Conservation (phyloP, 1,140 invertebrate species). For the Drosophila novamexicana region DNA sequence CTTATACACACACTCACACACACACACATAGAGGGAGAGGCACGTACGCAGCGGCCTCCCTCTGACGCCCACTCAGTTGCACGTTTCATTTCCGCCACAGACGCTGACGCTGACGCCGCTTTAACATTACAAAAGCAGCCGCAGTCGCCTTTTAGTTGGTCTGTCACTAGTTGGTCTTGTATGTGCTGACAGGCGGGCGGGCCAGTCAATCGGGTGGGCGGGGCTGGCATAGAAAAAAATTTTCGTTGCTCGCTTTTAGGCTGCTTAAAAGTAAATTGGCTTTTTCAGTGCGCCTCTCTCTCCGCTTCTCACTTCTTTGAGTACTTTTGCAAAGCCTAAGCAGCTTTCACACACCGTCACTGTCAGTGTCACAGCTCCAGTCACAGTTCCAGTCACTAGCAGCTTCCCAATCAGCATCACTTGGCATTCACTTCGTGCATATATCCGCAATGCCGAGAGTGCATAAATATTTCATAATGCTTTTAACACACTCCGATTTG, state of each 20-base stretch:
- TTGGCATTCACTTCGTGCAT: constrained; percentile 48
- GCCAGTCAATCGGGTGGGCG: too few relatives aligned
- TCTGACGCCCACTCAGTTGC: constrained; percentile 32
- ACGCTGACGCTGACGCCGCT: constrained; percentile 49
- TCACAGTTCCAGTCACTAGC: constrained; percentile 2
- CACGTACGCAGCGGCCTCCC: constrained; percentile 24
- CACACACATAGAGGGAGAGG: background rate
- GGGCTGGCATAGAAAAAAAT: background rate
- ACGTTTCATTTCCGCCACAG: constrained; percentile 78
- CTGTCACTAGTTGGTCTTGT: constrained; percentile 37
- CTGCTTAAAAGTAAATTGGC: constrained; percentile 47
- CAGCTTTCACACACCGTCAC: constrained; percentile 48
- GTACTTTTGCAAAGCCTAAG: constrained; percentile 34
- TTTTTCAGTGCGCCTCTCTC: constrained; percentile 25
- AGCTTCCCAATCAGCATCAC: constrained; percentile 17
- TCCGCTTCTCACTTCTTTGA: constrained; percentile 8
- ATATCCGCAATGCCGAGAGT: constrained; percentile 74
- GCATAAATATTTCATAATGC: constrained; percentile 79
- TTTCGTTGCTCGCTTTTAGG: constrained; percentile 41
- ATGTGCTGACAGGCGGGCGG: constrained; percentile 30
- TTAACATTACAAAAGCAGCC: constrained; percentile 37
- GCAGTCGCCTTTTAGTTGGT: constrained; percentile 49
- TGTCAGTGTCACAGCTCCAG: constrained; percentile 15
- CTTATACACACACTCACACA: constrained; percentile 25
- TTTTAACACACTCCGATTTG: constrained; percentile 51